Conservation (phyloP, 2,797 vertebrate genomes). For the Psittacula echo region DNA sequence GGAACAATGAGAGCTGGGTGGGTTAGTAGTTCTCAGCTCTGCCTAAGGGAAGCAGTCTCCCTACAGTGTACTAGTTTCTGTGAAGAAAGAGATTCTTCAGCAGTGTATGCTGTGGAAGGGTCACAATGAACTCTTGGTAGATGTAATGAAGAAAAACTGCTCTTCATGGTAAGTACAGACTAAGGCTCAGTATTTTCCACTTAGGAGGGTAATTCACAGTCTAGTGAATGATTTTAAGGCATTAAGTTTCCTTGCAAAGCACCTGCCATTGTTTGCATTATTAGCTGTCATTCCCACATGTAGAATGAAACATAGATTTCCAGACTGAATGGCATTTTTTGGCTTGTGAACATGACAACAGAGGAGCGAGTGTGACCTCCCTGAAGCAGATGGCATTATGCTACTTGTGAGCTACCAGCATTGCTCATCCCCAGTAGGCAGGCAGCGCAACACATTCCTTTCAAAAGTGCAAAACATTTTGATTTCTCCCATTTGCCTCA, state of each 20-base stretch:
- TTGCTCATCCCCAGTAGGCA: fast-evolving
- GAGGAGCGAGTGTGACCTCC: neutral
- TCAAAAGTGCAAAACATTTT: neutral
- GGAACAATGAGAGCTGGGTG: neutral
- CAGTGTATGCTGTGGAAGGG: neutral
- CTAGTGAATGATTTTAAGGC: neutral
- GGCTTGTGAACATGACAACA: fast-evolving
- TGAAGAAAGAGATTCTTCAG: neutral
- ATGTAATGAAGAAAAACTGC: neutral
- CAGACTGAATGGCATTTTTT: neutral
- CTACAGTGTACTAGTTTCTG: neutral
- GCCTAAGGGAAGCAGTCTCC: neutral
- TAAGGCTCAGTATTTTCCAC: neutral
- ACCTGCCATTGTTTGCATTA: neutral
- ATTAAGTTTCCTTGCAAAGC: neutral
- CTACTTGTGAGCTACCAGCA: neutral
- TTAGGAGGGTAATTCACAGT: neutral
- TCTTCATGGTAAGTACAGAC: neutral
- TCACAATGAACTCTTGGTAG: neutral
- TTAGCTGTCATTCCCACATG: neutral
- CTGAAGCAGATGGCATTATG: neutral
- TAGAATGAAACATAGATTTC: neutral
- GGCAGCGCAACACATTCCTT: fast-evolving
- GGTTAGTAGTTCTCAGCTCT: neutral
- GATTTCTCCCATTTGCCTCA: neutral